Conservation (phyloP, 2,113 vertebrate genomes). For the Apteryx mantelli region DNA sequence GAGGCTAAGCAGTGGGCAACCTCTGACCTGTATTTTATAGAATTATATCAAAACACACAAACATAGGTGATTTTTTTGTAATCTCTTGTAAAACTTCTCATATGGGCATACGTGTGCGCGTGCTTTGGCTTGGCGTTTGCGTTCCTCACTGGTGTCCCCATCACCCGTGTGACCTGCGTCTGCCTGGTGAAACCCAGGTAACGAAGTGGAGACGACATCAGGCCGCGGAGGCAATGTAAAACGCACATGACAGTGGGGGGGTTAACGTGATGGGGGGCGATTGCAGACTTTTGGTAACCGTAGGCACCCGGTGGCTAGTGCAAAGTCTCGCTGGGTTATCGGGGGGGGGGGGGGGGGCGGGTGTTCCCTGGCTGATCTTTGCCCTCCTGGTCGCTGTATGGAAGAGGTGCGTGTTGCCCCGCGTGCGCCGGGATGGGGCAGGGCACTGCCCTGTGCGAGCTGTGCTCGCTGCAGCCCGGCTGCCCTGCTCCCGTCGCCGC, state of each 20-base stretch:
- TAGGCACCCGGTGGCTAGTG: neutral
- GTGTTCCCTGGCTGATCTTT: neutral
- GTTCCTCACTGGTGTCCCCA: neutral
- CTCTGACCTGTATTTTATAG: too few species aligned
- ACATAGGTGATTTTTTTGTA: neutral
- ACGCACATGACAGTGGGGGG: neutral
- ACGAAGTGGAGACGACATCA: neutral
- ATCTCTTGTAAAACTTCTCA: neutral
- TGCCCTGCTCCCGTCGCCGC: neutral
- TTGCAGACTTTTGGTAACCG: neutral
- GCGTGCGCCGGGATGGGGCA: neutral
- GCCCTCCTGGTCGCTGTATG: neutral
- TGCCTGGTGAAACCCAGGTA: neutral
- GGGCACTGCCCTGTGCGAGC: neutral
- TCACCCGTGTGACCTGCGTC: neutral
- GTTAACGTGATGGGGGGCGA: neutral
- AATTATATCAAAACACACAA: too few species aligned
- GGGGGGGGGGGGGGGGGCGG: too few species aligned
- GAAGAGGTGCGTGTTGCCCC: neutral
- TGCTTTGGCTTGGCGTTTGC: neutral
- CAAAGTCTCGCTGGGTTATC: neutral
- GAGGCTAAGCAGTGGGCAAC: neutral
- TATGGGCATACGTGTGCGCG: accelerated
- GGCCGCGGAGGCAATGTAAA: neutral
- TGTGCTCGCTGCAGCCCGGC: too few species aligned